Conservation (phyloP, 2,888 invertebrate species). For the Caenorhabditis afra region DNA sequence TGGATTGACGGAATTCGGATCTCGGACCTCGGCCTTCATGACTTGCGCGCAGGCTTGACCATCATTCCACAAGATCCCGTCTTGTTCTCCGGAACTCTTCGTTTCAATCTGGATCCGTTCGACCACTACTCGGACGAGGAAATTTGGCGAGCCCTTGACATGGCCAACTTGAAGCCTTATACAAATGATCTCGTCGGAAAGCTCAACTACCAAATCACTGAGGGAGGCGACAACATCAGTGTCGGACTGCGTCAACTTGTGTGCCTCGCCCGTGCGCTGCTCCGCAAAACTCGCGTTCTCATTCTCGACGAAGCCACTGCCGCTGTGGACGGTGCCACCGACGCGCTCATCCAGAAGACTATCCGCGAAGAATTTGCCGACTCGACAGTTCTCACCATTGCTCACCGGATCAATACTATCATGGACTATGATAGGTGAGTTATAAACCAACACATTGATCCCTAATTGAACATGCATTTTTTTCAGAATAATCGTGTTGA, state of each 20-base stretch:
- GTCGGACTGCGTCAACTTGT: conserved; percentile 83
- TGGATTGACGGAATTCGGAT: conserved; percentile 86
- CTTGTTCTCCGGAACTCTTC: no score
- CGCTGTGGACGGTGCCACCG: conserved; percentile 83
- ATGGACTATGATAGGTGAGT: conserved; percentile 86
- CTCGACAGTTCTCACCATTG: conserved; percentile 93
- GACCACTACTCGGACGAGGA: conserved; percentile 87
- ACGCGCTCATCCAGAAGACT: conserved; percentile 83
- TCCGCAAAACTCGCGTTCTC: conserved; percentile 81
- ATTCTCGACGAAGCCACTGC: conserved; percentile 85
- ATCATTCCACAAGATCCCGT: no score
- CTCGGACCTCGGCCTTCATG: conserved; percentile 31
- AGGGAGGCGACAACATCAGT: conserved; percentile 90
- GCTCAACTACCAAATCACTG: conserved; percentile 89
- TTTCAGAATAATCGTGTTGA: conserved; percentile 81
- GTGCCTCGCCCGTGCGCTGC: conserved; percentile 82
- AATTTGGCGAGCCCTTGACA: conserved; percentile 90
- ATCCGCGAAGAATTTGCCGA: conserved; percentile 87
- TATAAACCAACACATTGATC: neutral
- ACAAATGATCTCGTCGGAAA: conserved; percentile 85
- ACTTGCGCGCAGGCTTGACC: no score
- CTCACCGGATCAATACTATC: conserved; percentile 93
- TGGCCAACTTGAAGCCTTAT: conserved; percentile 91
- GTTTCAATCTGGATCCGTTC: conserved; percentile 93
- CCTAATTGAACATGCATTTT: neutral